Base-by-base conservation (phyloP, 1,140 invertebrate genomes). In the Arctopsyche grandis region DNA sequence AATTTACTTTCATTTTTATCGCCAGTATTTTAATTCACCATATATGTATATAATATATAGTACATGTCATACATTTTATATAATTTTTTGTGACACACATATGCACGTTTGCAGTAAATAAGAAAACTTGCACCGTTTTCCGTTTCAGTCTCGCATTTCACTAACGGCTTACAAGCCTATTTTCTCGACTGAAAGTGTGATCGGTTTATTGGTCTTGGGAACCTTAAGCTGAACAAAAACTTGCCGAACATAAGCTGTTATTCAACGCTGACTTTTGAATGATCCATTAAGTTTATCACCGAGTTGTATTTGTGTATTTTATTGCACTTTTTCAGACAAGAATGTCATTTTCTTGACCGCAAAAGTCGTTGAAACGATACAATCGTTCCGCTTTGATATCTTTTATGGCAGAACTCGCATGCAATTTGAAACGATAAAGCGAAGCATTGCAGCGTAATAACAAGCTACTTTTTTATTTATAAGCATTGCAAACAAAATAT, bases 291-390 rank as follows among this genome's bases (percentile, higher is more conserved):
- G 7, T 38, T 38, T 38, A 38, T 7, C 29, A 38, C 1, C 29
- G 29, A 4, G 29, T 4, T 38, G 7, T 38, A 4, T 38, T 4
- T 38, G 3, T 38, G 29, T 38, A 38, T 38, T 60, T 60, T 60
- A 19, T 60, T 3, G 56, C 7, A 16, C 56, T 21, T 60, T 56
- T 60, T 60, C 21, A 9, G 7, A 60, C 9, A 60, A 19, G 56
- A 16, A 60, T 60, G 56, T 60, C 16, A 19, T 60, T 60, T 60
- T 60, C 56, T 60, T 60, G 56, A 60, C 56, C 56, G 56, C 56
- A 10, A 9, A 5, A 1, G 7, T 38, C 16, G 21, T 21, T 16
- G 16, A 21, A 60, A 60, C 16, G 16, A 3, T 60, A 5, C 56
- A 60, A 60, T 60, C 21, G 56, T 21, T 38, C 52, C 14, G 56